Conservation (phyloP, 2,797 vertebrate species). For the Enteromius viviparus region DNA sequence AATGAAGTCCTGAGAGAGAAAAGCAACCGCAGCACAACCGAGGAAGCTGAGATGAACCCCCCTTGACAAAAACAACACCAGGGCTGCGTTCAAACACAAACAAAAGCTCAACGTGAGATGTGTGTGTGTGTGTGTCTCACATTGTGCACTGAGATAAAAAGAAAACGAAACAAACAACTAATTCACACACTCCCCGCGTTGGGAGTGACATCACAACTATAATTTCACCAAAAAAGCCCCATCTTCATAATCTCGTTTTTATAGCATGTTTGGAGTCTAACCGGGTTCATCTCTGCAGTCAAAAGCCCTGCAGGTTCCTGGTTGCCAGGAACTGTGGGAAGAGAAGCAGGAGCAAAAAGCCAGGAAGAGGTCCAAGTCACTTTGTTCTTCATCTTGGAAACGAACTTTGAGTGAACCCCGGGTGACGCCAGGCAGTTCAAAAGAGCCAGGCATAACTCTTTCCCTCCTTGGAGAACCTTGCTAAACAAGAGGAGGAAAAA, state of each 20-base stretch:
- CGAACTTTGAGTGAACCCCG: constrained; percentile 96
- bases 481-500: constrained; percentile 65
- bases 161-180: constrained; percentile 39
- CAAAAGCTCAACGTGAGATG: constrained; percentile 43
- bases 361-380: constrained; percentile 91
- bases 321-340: constrained; percentile 69
- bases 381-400: constrained; percentile 87
- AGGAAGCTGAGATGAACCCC: constrained; percentile 25
- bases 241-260: not conserved
- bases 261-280: constrained; percentile 38
- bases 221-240: not conserved
- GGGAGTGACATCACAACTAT: not conserved
- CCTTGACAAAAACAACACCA: constrained; percentile 33
- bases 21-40: not conserved
- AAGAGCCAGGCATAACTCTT: constrained; percentile 74
- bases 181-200: not conserved
- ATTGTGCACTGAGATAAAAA: constrained; percentile 21
- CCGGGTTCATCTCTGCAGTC: constrained; percentile 64
- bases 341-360: constrained; percentile 81
- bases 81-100: constrained; percentile 30
- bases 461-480: constrained; percentile 49
- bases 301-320: constrained; percentile 65
- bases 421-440: constrained; percentile 75
- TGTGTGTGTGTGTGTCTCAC: not conserved
- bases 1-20: constrained; percentile 52